A percentile compares a stretch with the other conserved stretches of the same genome.
Conservation (phyloP, 2,113 vertebrate genomes). For the Martes martes region DNA sequence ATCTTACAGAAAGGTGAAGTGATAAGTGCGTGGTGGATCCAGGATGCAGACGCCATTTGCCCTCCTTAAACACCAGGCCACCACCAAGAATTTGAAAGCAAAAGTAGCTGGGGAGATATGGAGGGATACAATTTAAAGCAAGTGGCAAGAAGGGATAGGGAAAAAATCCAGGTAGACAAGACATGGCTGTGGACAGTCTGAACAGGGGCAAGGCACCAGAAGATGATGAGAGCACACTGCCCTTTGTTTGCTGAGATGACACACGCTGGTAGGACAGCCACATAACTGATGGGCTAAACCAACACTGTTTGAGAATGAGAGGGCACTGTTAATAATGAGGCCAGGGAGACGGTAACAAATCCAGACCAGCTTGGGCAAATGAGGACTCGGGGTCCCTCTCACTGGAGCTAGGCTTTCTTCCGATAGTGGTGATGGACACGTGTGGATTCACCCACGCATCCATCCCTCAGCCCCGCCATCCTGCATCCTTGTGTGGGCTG, state of each 20-base stretch:
- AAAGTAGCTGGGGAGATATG: background rate
- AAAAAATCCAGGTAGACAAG: background rate
- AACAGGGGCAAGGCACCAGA: background rate
- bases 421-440: rapidly evolving
- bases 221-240: background rate
- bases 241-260: background rate
- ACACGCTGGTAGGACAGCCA: no score
- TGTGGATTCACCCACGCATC: no score
- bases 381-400: background rate
- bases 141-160: background rate
- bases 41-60: background rate
- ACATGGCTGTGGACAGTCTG: background rate
- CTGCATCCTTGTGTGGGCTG: background rate
- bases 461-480: background rate
- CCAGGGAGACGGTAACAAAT: background rate
- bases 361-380: background rate
- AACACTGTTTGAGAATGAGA: background rate
- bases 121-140: background rate
- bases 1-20: background rate
- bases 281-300: background rate
- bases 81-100: background rate
- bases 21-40: background rate
- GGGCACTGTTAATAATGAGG: background rate
- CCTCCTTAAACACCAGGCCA: background rate
- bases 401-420: background rate